A percentile compares a stretch with the other conserved stretches of the same genome.
These are phyloP conservation scores for Corvus cornix DNA, from an alignment of 2,113 vertebrate species.

Conservation along the genomic window DNA sequence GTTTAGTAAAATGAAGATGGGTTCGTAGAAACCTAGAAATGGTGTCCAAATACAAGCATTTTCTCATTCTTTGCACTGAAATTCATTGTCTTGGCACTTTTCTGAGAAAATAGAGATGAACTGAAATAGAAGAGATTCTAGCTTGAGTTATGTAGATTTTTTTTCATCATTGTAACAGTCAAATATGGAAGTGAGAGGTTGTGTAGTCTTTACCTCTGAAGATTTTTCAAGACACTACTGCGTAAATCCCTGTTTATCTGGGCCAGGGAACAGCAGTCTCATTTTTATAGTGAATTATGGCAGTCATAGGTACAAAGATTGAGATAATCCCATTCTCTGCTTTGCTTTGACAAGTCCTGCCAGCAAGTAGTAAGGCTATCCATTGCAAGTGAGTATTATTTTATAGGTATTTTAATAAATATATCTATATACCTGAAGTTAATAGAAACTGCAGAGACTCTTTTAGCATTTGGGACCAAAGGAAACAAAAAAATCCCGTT, in stretches of 20 bases:
- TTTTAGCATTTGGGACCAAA: not conserved
- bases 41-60: not conserved
- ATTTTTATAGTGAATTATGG: not conserved
- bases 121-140: not conserved
- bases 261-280: not conserved
- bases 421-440: not conserved
- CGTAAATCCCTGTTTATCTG: not conserved
- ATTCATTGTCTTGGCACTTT: not conserved
- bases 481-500: rapidly evolving
- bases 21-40: not conserved
- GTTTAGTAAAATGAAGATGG: not conserved
- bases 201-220: not conserved
- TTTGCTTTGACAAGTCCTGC: not conserved
- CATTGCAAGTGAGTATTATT: not conserved
- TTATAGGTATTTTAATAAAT: not conserved
- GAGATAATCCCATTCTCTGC: not conserved
- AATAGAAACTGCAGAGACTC: not conserved
- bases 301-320: not conserved
- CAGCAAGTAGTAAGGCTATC: not conserved
- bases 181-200: not conserved
- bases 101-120: not conserved
- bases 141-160: not conserved
- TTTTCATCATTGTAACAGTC: not conserved
- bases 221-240: not conserved
- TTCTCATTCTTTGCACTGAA: not conserved